phyloP scores from a whole-genome alignment of 2,888 invertebrate species.

The Pollenia amentaria region DNA sequence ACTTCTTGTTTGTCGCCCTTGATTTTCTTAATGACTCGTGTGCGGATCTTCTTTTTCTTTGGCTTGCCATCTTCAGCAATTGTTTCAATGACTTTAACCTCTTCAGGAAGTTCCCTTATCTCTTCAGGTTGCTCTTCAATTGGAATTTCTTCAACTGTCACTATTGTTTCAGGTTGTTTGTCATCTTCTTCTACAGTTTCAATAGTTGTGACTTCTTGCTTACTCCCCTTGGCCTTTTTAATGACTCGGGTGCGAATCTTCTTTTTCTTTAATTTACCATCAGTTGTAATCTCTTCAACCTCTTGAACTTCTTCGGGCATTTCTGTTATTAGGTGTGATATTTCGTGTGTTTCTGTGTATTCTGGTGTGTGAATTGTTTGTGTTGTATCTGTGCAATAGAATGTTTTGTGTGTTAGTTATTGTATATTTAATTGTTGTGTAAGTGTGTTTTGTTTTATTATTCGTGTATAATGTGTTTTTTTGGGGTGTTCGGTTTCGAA shows the following conservation, averaged over 20 bases:
- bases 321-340: conserved; percentile 74
- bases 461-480: conserved; percentile 81
- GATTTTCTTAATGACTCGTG: background rate
- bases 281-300: conserved; percentile 68
- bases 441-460: conserved; percentile 77
- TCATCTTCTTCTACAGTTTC: conserved; percentile 10
- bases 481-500: conserved; percentile 73
- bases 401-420: conserved; percentile 75
- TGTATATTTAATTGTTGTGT: conserved; percentile 76
- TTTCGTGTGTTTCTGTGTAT: conserved; percentile 84
- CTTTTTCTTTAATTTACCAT: conserved; percentile 64
- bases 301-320: conserved; percentile 66
- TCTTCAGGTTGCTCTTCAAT: background rate
- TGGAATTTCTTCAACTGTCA: background rate
- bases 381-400: conserved; percentile 83
- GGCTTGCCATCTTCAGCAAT: background rate
- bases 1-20: conserved; percentile 6
- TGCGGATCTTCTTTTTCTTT: background rate
- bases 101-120: background rate
- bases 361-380: conserved; percentile 83
- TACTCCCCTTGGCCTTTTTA: background rate
- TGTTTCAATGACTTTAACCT: background rate
- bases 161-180: conserved; percentile 1
- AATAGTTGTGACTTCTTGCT: conserved; percentile 1
- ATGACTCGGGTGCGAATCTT: conserved; percentile 28